These are phyloP conservation scores for Centropus unirufus DNA, from an alignment of 2,113 vertebrate species.

Conservation along the genomic window DNA sequence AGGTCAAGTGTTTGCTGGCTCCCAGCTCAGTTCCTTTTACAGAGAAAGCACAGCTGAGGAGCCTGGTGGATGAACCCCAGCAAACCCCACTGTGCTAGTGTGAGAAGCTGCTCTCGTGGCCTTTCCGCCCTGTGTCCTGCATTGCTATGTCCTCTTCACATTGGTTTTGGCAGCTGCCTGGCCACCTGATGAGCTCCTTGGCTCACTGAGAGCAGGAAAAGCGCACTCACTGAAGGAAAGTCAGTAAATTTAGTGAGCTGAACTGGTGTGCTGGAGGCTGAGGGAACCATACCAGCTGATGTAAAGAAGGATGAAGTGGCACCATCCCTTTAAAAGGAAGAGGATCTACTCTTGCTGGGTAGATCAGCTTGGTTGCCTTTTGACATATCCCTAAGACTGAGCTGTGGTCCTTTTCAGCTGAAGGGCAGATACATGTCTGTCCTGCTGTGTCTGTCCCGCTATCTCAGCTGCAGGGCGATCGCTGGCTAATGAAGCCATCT, in stretches of 20 bases:
- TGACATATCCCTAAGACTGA: background rate
- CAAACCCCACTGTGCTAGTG: background rate
- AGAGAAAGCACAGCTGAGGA: background rate
- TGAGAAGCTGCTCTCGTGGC: background rate
- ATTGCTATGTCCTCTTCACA: fast-evolving
- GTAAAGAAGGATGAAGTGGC: background rate
- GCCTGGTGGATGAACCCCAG: background rate
- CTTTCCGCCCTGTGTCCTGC: background rate
- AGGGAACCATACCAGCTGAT: background rate
- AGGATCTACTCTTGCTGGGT: background rate
- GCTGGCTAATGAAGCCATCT: background rate
- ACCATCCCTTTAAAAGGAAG: background rate
- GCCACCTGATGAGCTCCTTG: background rate
- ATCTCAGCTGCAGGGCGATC: background rate
- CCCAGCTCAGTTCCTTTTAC: background rate
- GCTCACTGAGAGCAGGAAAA: background rate
- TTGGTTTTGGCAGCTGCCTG: background rate
- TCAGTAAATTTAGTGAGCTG: background rate
- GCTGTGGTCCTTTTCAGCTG: background rate
- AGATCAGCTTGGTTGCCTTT: background rate
- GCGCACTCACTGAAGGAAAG: background rate
- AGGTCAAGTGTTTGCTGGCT: background rate
- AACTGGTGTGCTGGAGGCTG: background rate
- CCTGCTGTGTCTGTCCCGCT: background rate
- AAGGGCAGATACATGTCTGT: background rate